Conservation (phyloP, 2,888 invertebrate genomes). For the Apoda limacodes region DNA sequence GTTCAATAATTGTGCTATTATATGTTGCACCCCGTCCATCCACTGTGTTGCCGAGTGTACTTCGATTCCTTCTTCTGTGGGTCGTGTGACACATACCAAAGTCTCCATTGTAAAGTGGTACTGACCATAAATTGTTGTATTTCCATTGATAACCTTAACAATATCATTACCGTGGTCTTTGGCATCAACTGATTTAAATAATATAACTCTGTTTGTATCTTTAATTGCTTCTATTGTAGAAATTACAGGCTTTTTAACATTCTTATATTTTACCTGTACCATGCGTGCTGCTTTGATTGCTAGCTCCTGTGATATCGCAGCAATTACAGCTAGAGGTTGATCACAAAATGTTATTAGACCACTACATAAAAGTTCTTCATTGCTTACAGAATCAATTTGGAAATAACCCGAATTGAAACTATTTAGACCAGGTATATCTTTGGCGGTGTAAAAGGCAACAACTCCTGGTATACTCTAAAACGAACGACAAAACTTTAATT, state of each 20-base stretch:
- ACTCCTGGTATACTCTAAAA: too few species aligned
- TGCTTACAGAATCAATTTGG: background rate
- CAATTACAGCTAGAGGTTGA: background rate
- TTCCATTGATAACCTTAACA: background rate
- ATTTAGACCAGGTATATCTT: background rate
- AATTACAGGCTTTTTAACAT: background rate
- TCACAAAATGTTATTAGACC: background rate
- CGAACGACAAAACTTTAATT: too few species aligned
- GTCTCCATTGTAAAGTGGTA: background rate
- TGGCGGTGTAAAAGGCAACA: background rate
- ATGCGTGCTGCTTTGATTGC: background rate
- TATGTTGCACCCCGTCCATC: slow-evolving; percentile 32
- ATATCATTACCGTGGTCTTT: background rate
- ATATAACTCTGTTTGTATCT: background rate
- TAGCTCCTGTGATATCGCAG: background rate
- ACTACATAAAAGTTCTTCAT: background rate
- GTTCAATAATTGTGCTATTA: background rate
- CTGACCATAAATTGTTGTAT: background rate
- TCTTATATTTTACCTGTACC: background rate
- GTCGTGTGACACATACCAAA: background rate
- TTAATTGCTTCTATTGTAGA: background rate
- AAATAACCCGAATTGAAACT: background rate
- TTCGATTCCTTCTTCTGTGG: background rate
- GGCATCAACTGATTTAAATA: background rate
- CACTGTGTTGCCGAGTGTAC: background rate